These are phyloP conservation scores for Bugulina stolonifera DNA, from an alignment of 2,888 invertebrate genomes.

Conservation along the genomic window DNA sequence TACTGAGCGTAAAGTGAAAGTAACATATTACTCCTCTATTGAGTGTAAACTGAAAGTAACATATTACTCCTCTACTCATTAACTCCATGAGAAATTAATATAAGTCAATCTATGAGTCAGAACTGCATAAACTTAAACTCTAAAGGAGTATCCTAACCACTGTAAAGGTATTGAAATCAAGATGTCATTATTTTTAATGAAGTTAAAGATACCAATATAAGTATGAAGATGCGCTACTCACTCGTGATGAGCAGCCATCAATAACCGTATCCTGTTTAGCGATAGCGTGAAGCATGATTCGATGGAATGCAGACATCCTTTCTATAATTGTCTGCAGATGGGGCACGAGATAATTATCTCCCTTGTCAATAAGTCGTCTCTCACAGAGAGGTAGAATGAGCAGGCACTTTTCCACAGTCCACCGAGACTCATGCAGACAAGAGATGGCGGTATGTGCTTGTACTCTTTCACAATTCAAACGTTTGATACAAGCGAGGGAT, in stretches of 20 bases:
- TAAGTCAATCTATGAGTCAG: too few species aligned
- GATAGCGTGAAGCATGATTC: slow-evolving; percentile 6
- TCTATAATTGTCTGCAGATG: background rate
- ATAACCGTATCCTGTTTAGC: background rate
- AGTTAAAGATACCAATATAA: background rate
- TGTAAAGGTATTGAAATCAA: too few species aligned
- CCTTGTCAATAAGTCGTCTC: background rate
- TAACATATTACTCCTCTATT: too few species aligned
- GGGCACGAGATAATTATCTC: background rate
- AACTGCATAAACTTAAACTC: too few species aligned
- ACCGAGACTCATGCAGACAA: background rate
- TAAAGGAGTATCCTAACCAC: too few species aligned
- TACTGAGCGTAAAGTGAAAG: too few species aligned
- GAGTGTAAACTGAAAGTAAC: too few species aligned
- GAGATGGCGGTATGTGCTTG: background rate
- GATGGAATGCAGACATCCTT: slow-evolving; percentile 8
- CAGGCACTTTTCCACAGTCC: slow-evolving; percentile 13
- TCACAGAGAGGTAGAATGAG: slow-evolving; percentile 4
- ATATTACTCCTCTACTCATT: too few species aligned
- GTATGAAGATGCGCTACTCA: background rate
- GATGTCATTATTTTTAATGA: too few species aligned
- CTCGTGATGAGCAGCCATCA: background rate
- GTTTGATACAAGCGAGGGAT: slow-evolving; percentile 4
- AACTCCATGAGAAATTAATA: too few species aligned
- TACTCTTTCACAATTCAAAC: background rate